These are phyloP conservation scores for Sinhomidia bicolor DNA, from an alignment of 2,888 invertebrate genomes.

Conservation along the genomic window DNA sequence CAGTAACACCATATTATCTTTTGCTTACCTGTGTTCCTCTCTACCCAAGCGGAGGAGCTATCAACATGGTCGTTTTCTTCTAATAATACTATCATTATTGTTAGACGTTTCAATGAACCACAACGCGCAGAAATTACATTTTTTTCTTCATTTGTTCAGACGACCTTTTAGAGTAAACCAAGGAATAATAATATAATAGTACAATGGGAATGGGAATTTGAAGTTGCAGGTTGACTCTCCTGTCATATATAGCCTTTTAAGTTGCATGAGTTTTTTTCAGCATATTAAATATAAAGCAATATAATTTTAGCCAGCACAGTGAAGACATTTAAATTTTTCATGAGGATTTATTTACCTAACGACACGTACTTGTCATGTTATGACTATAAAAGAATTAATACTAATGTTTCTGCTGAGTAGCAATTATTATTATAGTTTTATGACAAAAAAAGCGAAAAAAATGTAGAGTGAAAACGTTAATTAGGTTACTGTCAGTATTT, in stretches of 20 bases:
- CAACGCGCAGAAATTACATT: not conserved
- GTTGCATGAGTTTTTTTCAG: not conserved
- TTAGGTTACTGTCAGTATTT: constrained; percentile 43
- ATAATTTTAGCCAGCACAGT: not conserved
- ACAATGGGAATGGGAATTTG: constrained; percentile 33
- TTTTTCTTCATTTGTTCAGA: not conserved
- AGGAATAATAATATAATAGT: no score
- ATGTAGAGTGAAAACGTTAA: constrained; percentile 45
- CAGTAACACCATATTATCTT: no score
- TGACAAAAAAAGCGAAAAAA: constrained; percentile 37
- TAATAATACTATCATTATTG: not conserved
- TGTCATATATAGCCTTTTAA: not conserved
- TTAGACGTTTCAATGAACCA: constrained; percentile 47
- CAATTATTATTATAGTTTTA: not conserved
- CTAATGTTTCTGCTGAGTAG: not conserved
- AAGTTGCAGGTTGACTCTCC: constrained; percentile 46
- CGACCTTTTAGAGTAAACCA: not conserved
- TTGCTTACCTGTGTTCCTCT: no score
- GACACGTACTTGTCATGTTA: not conserved
- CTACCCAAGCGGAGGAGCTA: not conserved
- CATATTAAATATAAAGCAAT: not conserved
- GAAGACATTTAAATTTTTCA: no score
- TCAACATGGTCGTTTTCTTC: not conserved
- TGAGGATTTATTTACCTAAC: not conserved
- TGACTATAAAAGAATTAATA: not conserved